Conservation (phyloP, 1,140 invertebrate genomes). For the Cotesia glomerata region DNA sequence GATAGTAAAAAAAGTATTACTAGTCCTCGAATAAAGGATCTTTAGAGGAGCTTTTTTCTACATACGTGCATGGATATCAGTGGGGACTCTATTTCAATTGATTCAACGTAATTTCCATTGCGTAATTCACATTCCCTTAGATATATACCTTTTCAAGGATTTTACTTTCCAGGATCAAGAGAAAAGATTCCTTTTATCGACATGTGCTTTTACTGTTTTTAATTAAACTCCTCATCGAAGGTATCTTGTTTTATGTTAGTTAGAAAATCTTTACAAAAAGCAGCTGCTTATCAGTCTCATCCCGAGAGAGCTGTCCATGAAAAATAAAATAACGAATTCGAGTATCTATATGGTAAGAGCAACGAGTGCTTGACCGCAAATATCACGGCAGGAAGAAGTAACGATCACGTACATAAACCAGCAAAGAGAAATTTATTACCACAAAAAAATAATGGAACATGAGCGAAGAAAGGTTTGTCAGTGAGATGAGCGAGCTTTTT, state of each 20-base stretch:
- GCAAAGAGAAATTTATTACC: no score
- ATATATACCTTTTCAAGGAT: constrained; percentile 11
- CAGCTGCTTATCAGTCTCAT: constrained; percentile 24
- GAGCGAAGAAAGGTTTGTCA: constrained; percentile 19
- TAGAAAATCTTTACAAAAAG: no score
- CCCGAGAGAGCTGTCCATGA: neutral
- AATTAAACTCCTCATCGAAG: neutral
- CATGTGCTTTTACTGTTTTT: neutral
- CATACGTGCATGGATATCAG: neutral
- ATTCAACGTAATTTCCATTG: constrained; percentile 57
- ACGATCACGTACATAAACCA: neutral
- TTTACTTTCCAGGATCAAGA: neutral
- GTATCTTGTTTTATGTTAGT: neutral
- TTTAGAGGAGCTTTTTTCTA: no score
- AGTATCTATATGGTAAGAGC: neutral
- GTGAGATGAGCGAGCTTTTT: constrained; percentile 22
- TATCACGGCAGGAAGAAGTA: neutral
- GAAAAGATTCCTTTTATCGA: neutral
- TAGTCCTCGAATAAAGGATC: no score
- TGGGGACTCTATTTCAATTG: constrained; percentile 42
- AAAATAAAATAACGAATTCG: neutral
- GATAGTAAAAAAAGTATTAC: neutral
- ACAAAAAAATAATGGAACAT: constrained; percentile 6
- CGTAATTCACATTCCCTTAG: constrained; percentile 53
- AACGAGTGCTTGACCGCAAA: neutral